Evolutionary conservation across 1,140 invertebrate genomes (phyloP).

Genomic region (Drosophila tristis): DNA sequence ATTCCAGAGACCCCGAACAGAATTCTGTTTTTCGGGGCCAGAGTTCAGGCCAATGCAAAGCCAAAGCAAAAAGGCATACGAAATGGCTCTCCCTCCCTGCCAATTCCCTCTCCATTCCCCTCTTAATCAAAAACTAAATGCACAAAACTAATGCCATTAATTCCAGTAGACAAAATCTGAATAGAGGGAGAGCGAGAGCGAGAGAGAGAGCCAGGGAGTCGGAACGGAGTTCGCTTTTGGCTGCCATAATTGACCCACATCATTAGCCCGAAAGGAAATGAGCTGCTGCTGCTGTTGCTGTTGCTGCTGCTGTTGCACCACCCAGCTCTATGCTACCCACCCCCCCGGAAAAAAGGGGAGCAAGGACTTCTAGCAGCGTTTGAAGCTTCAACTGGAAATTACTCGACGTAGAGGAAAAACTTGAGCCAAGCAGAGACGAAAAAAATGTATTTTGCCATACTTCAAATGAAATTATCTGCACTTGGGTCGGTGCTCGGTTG

Average conservation of each 20-base stretch:
- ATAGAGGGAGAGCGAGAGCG: slow-evolving; percentile 37
- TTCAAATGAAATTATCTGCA: slow-evolving; percentile 81
- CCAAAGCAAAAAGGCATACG: slow-evolving; percentile 49
- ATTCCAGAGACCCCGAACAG: slow-evolving; percentile 36
- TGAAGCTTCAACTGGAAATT: slow-evolving; percentile 63
- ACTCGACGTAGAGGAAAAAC: slow-evolving; percentile 59
- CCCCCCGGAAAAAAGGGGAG: slow-evolving; percentile 29
- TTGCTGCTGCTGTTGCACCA: slow-evolving; percentile 29
- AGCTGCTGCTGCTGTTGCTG: slow-evolving; percentile 61
- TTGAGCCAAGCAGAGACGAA: slow-evolving; percentile 54
- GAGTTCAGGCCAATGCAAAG: slow-evolving; percentile 27
- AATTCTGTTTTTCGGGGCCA: slow-evolving; percentile 35
- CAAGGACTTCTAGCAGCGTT: slow-evolving; percentile 53
- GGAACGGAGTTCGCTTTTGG: slow-evolving; percentile 47
- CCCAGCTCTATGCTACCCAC: slow-evolving; percentile 34
- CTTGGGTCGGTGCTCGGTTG: slow-evolving; percentile 24
- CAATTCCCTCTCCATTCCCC: slow-evolving; percentile 3
- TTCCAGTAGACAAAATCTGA: slow-evolving; percentile 81
- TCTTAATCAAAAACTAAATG: slow-evolving; percentile 79
- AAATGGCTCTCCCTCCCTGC: slow-evolving; percentile 17
- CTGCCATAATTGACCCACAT: slow-evolving; percentile 81
- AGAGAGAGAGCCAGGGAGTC: slow-evolving; percentile 5
- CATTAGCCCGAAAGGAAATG: slow-evolving; percentile 80
- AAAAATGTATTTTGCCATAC: slow-evolving; percentile 77
- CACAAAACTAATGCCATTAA: slow-evolving; percentile 82